Base-by-base conservation (phyloP, 2,113 vertebrate genomes). In the Colaptes auratus region DNA sequence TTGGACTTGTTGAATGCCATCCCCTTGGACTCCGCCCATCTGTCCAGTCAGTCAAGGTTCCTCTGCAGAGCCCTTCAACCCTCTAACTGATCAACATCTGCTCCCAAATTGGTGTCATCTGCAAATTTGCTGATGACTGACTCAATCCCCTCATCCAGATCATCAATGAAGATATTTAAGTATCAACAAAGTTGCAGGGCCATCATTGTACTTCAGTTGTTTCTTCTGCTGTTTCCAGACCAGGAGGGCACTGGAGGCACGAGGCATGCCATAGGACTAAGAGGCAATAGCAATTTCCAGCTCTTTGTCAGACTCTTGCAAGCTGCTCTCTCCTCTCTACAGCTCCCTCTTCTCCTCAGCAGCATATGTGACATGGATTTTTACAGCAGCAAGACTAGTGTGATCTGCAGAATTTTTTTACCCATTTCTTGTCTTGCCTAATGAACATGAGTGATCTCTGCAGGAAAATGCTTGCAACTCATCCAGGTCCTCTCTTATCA, bases 371-470 rank as follows among this genome's bases (percentile, higher is more conserved):
- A 94, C 80, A 94, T 31, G 87, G 93, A 92, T 90, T 95, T 44
- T 95, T 70, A 82, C 69, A 91, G 82, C 73, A 72, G 84, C 10
- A 18, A 96, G 55, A 52, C 55, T 72, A 21, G 78, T 65, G 96
- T 86, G 21, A 8, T 77, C 65, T 65, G 81, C 89, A 84, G 28
- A 46, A 74, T 92, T 93, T 90, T 67, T 92, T 96, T 89, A 48
- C 88, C 77, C 70, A 73, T 96, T 96, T 95, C 75, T 84, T 93
- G 88, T 95, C 85, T 88, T 94, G 73, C 71, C 65, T 96, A 95
- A 94, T 36, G 83, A 91, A 94, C 80, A 88, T 65, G 89, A 88
- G 64, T 71, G 78, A 80, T 89, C 63, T 61, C 92, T 44, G 84
- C 5, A 31, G 81, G 82, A 66, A 96, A 96, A 96, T 76, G 63